Percentiles rank a stretch among this genome's conserved stretches.
Conservation (phyloP, 2,888 invertebrate species). For the Chrysopilus asiliformis region DNA sequence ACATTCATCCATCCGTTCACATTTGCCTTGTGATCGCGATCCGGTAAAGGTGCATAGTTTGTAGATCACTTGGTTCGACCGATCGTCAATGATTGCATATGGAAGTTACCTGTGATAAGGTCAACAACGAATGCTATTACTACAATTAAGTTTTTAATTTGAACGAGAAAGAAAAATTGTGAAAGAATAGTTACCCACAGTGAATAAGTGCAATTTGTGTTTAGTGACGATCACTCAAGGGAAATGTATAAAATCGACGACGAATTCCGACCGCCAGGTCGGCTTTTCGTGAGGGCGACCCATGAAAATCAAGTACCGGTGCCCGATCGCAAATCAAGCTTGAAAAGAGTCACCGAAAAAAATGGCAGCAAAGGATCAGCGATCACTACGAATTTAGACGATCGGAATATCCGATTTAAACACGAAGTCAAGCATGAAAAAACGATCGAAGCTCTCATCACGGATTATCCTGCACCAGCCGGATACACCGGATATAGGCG, state of each 20-base stretch:
- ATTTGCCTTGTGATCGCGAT: too few species aligned
- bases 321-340: slow-evolving; percentile 36
- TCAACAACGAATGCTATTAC: too few species aligned
- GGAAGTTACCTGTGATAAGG: too few species aligned
- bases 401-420: slow-evolving; percentile 32
- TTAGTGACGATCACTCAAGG: too few species aligned
- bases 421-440: slow-evolving; percentile 43
- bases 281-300: slow-evolving; percentile 25
- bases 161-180: slow-evolving; percentile 2
- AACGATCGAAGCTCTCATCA: slow-evolving; percentile 40
- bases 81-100: neutral
- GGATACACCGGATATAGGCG: too few species aligned
- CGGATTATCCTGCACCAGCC: slow-evolving; percentile 34
- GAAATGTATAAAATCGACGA: slow-evolving; percentile 26
- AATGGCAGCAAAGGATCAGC: slow-evolving; percentile 41
- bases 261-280: slow-evolving; percentile 23
- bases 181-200: slow-evolving; percentile 4
- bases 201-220: slow-evolving; percentile 1
- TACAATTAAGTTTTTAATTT: too few species aligned
- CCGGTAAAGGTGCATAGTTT: neutral
- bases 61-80: neutral
- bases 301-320: slow-evolving; percentile 17
- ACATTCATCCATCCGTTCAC: neutral
- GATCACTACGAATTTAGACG: slow-evolving; percentile 45
- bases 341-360: slow-evolving; percentile 30